Conservation (phyloP, 2,113 vertebrate genomes). For the Dromiciops gliroides region DNA sequence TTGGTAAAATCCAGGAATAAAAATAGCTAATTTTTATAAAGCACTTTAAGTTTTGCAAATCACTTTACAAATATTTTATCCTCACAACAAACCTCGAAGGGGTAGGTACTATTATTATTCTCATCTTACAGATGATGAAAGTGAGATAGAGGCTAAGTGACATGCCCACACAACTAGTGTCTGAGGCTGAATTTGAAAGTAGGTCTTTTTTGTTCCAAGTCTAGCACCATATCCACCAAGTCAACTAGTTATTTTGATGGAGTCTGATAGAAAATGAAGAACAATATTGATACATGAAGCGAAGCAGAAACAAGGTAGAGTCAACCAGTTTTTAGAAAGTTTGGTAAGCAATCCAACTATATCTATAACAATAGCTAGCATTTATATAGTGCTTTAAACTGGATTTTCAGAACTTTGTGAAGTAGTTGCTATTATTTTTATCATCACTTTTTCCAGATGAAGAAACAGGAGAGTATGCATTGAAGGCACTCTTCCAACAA, state of each 20-base stretch:
- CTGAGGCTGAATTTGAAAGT: background rate
- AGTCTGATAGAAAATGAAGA: background rate
- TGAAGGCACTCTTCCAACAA: too few relatives aligned
- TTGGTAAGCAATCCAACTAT: background rate
- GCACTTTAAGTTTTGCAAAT: background rate
- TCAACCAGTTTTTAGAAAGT: background rate
- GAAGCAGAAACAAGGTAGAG: background rate
- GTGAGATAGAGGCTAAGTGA: background rate
- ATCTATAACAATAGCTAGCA: background rate
- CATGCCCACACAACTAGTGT: background rate
- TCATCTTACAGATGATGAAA: background rate
- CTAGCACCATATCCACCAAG: background rate
- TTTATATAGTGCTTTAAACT: background rate
- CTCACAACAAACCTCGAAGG: background rate
- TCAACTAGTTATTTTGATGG: background rate
- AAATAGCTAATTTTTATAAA: background rate
- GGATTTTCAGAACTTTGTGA: background rate
- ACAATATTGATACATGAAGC: background rate
- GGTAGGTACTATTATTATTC: background rate
- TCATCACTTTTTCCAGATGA: background rate
- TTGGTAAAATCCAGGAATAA: background rate
- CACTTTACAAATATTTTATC: background rate
- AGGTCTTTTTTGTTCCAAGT: background rate
- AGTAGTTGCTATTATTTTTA: background rate
- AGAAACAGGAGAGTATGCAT: background rate